These are phyloP conservation scores for Agrotis exclamationis DNA, from an alignment of 2,888 invertebrate species.

Conservation along the genomic window DNA sequence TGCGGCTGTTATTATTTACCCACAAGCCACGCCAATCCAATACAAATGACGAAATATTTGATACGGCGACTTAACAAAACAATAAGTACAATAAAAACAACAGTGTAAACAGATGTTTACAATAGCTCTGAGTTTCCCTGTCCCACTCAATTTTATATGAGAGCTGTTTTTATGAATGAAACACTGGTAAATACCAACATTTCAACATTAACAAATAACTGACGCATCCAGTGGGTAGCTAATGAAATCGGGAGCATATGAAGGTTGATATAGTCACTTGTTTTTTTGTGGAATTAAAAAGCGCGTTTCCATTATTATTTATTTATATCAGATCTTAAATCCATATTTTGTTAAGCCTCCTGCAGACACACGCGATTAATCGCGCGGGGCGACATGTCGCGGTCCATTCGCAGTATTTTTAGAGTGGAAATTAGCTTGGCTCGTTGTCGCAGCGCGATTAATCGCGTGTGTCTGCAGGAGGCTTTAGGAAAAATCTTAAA, in stretches of 20 bases:
- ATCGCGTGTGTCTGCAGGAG: too few relatives aligned
- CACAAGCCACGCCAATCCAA: neutral
- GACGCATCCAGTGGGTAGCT: conserved; percentile 19
- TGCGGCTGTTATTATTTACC: neutral
- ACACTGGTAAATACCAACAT: conserved; percentile 28
- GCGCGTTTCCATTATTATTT: too few relatives aligned
- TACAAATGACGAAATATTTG: conserved; percentile 4
- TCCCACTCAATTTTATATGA: conserved; percentile 14
- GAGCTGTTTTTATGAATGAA: conserved; percentile 40
- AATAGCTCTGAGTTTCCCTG: conserved; percentile 21
- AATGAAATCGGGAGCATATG: neutral
- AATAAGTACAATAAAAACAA: conserved; percentile 24
- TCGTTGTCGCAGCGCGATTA: too few relatives aligned
- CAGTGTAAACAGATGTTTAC: conserved; percentile 18
- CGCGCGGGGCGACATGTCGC: too few relatives aligned
- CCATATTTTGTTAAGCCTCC: too few relatives aligned
- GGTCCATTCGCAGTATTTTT: too few relatives aligned
- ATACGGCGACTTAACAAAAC: neutral
- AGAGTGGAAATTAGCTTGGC: too few relatives aligned
- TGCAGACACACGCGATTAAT: too few relatives aligned
- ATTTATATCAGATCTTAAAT: too few relatives aligned
- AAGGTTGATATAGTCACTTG: conserved; percentile 5
- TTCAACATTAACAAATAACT: conserved; percentile 34
- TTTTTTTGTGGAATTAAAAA: neutral
- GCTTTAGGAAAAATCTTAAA: too few relatives aligned